phyloP scores from a whole-genome alignment of 2,888 invertebrate genomes.

The Tribolium freemani region DNA sequence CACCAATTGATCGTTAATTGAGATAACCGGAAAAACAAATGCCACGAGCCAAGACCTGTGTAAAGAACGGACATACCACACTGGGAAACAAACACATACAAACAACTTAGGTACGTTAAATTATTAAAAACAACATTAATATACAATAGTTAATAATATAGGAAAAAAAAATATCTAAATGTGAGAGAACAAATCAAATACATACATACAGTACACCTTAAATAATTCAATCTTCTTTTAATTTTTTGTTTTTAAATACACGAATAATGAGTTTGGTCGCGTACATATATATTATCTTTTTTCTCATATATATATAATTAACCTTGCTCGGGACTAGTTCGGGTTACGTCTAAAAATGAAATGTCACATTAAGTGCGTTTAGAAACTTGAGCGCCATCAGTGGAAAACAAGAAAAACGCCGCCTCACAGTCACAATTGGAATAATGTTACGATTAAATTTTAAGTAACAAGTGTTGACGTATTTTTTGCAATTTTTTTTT shows the following conservation, averaged over 20 bases:
- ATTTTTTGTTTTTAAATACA: constrained; percentile 43
- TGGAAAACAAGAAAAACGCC: constrained; percentile 53
- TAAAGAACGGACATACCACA: constrained; percentile 57
- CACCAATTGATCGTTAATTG: constrained; percentile 1
- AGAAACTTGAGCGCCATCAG: constrained; percentile 60
- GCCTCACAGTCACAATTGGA: constrained; percentile 54
- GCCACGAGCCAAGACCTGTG: constrained; percentile 39
- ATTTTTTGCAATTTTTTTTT: constrained; percentile 33
- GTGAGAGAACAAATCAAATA: constrained; percentile 60
- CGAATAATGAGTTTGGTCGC: constrained; percentile 63
- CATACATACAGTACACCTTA: constrained; percentile 55
- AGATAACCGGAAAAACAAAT: constrained; percentile 7
- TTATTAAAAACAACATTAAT: constrained; percentile 62
- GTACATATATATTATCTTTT: constrained; percentile 53
- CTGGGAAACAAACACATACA: constrained; percentile 64
- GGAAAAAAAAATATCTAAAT: constrained; percentile 63
- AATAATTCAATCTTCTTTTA: constrained; percentile 42
- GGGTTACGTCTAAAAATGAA: constrained; percentile 59
- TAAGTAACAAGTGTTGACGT: constrained; percentile 54
- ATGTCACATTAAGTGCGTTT: constrained; percentile 62
- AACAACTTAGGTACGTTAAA: constrained; percentile 65
- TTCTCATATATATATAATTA: constrained; percentile 43
- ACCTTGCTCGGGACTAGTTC: constrained; percentile 65
- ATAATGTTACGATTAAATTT: constrained; percentile 32
- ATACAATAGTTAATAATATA: constrained; percentile 61